Evolutionary conservation across 2,888 invertebrate species (phyloP).

Genomic region (Pseudeuparius sepicola): DNA sequence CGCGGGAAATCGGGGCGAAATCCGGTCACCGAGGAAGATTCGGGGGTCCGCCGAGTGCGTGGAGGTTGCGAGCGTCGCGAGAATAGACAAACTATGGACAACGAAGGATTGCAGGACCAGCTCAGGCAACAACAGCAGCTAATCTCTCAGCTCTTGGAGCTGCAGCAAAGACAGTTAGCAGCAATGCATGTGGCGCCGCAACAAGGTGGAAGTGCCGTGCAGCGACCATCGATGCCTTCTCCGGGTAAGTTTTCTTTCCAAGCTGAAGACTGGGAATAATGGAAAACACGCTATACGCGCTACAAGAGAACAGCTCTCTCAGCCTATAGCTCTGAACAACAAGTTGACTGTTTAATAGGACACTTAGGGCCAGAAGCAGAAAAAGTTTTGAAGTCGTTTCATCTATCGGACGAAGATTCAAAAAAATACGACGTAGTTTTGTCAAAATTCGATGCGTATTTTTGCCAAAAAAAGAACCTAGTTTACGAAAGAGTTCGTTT

Average conservation of each 20-base stretch:
- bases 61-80: too few relatives aligned
- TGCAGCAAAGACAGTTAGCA: too few relatives aligned
- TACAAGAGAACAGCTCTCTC: constrained; percentile 1
- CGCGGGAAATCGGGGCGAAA: too few relatives aligned
- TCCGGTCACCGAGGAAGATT: too few relatives aligned
- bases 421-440: neutral
- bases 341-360: constrained; percentile 2
- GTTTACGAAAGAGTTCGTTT: neutral
- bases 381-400: constrained; percentile 2
- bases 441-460: constrained; percentile 1
- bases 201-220: too few relatives aligned
- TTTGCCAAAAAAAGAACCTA: neutral
- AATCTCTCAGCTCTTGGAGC: too few relatives aligned
- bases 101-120: too few relatives aligned
- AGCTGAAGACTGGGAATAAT: constrained; percentile 1
- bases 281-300: neutral
- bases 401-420: neutral
- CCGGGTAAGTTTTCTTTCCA: neutral
- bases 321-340: neutral
- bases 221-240: neutral
- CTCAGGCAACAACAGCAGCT: too few relatives aligned
- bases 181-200: too few relatives aligned
- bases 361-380: constrained; percentile 1
- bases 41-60: too few relatives aligned
- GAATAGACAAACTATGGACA: too few relatives aligned